Evolutionary conservation across 1,140 invertebrate genomes (phyloP).

Genomic region (Drosophila kanapiae): DNA sequence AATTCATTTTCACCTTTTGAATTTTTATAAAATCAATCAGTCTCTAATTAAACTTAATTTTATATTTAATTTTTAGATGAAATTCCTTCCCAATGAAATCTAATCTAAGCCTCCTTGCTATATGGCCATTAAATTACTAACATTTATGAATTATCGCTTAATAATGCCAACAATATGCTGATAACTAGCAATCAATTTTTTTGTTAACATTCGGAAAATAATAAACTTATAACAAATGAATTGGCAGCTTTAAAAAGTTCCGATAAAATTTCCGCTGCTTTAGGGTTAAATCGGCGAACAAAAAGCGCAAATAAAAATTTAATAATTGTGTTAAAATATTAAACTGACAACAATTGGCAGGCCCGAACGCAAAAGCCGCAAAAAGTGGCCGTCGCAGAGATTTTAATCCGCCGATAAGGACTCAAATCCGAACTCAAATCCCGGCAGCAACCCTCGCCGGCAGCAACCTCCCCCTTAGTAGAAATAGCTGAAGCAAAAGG

Average conservation of each 20-base stretch:
- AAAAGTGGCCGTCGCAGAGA: constrained; percentile 66
- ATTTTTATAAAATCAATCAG: not conserved
- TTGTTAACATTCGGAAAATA: constrained; percentile 3
- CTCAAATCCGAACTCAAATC: constrained; percentile 52
- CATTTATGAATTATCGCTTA: constrained; percentile 15
- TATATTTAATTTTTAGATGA: not conserved
- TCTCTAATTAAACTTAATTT: not conserved
- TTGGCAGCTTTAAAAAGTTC: constrained; percentile 10
- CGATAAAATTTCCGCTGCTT: constrained; percentile 27
- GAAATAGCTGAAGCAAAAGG: constrained; percentile 15
- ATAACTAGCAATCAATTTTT: constrained; percentile 22
- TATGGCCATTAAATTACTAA: constrained; percentile 6
- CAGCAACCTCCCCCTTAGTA: constrained; percentile 54
- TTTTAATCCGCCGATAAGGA: constrained; percentile 64
- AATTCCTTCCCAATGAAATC: not conserved
- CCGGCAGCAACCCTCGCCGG: constrained; percentile 50
- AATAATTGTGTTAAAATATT: constrained; percentile 78
- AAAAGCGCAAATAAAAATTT: constrained; percentile 50
- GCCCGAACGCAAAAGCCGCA: constrained; percentile 58
- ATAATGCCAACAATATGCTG: constrained; percentile 16
- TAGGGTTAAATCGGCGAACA: constrained; percentile 18
- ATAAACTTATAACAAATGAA: constrained; percentile 18
- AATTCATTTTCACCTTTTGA: not conserved
- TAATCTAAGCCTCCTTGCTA: not conserved
- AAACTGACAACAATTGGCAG: constrained; percentile 77